These are phyloP conservation scores for Apodemia mormo DNA, from an alignment of 2,888 invertebrate genomes.

Conservation along the genomic window DNA sequence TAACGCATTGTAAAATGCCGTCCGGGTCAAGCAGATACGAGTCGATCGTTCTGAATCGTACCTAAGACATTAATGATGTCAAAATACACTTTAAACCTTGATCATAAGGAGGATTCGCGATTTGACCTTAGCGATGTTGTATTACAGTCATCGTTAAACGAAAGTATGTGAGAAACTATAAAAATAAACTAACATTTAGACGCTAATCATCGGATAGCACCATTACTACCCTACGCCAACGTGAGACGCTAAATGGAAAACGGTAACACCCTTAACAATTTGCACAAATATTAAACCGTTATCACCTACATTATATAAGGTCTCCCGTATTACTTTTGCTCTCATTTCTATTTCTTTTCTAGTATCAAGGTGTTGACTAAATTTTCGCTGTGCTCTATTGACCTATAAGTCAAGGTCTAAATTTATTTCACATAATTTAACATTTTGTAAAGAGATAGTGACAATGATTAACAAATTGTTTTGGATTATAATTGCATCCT, in stretches of 20 bases:
- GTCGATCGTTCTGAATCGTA: no score
- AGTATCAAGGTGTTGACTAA: constrained; percentile 14
- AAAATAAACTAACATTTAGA: constrained; percentile 24
- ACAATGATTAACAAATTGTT: constrained; percentile 51
- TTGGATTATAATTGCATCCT: constrained; percentile 46
- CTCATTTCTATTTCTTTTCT: constrained; percentile 52
- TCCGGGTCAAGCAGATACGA: no score
- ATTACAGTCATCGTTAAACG: not conserved
- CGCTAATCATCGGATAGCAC: constrained; percentile 38
- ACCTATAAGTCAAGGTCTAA: constrained; percentile 23
- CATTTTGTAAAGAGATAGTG: constrained; percentile 21
- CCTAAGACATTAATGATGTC: no score
- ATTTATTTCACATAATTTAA: constrained; percentile 26
- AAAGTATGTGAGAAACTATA: constrained; percentile 6
- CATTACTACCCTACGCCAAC: constrained; percentile 44
- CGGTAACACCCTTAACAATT: constrained; percentile 68
- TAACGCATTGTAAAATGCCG: no score
- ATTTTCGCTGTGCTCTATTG: constrained; percentile 25
- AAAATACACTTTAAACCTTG: no score
- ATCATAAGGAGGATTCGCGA: not conserved
- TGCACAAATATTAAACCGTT: constrained; percentile 69
- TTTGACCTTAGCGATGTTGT: not conserved
- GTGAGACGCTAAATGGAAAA: constrained; percentile 60
- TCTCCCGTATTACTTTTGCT: constrained; percentile 44
- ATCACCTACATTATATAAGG: constrained; percentile 66